Evolutionary conservation across 2,113 vertebrate species (phyloP).

Genomic region (western clawed frog (Xenopus tropicalis)): DNA sequence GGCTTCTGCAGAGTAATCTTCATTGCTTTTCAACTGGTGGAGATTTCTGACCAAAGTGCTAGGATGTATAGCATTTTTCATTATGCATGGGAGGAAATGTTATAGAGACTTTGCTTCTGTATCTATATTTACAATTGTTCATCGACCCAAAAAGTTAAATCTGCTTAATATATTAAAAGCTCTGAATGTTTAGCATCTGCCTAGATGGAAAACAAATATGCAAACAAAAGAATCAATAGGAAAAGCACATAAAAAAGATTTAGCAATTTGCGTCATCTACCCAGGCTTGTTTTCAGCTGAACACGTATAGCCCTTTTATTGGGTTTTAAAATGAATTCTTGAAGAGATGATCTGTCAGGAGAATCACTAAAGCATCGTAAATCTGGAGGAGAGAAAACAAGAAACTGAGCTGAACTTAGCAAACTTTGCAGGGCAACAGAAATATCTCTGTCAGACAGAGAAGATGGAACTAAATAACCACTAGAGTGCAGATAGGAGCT

Average conservation of each 20-base stretch:
- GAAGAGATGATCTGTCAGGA: conserved; percentile 6
- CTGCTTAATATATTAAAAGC: too few species aligned
- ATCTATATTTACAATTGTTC: too few species aligned
- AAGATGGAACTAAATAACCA: neutral
- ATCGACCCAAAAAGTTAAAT: too few species aligned
- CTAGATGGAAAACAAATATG: conserved; percentile 4
- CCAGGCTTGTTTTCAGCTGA: neutral
- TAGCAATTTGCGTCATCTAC: conserved; percentile 22
- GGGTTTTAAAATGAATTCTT: conserved; percentile 1
- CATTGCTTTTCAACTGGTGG: too few species aligned
- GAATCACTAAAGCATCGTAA: conserved; percentile 13
- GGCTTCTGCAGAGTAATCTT: too few species aligned
- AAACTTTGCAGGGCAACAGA: neutral
- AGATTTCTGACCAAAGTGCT: too few species aligned
- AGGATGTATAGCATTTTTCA: too few species aligned
- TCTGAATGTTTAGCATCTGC: neutral
- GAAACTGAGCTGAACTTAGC: conserved; percentile 1
- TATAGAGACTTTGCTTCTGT: too few species aligned
- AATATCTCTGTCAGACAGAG: too few species aligned
- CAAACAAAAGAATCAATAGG: neutral
- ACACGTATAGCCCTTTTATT: conserved; percentile 19
- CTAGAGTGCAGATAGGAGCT: conserved; percentile 15
- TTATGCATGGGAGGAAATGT: too few species aligned
- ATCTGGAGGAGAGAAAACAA: conserved; percentile 1
- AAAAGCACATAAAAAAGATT: conserved; percentile 7